These are phyloP conservation scores for Spialia ferax DNA, from an alignment of 2,888 invertebrate species.

Conservation along the genomic window DNA sequence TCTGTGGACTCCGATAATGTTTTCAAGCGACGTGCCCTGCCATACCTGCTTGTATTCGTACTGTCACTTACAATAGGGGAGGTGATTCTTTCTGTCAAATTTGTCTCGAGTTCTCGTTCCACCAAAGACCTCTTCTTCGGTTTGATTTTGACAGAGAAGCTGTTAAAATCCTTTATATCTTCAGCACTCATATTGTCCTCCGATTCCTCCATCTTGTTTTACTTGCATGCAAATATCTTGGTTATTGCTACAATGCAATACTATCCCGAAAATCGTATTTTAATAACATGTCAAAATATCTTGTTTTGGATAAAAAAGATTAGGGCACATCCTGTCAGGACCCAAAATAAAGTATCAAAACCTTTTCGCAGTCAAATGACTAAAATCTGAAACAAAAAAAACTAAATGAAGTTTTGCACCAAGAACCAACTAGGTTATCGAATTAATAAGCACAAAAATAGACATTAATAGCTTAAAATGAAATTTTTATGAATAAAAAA, in stretches of 20 bases:
- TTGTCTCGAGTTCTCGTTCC: slow-evolving; percentile 78
- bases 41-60: slow-evolving; percentile 86
- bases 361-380: slow-evolving; percentile 10
- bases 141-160: slow-evolving; percentile 58
- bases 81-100: slow-evolving; percentile 71
- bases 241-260: slow-evolving; percentile 55
- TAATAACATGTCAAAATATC: slow-evolving; percentile 39
- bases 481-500: slow-evolving; percentile 62
- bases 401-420: slow-evolving; percentile 77
- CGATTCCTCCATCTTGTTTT: slow-evolving; percentile 70
- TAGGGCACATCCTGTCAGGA: slow-evolving; percentile 42
- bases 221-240: slow-evolving; percentile 13
- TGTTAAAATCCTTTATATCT: slow-evolving; percentile 56
- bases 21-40: slow-evolving; percentile 85
- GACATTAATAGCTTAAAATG: slow-evolving; percentile 44
- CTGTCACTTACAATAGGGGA: slow-evolving; percentile 65
- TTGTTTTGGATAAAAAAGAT: slow-evolving; percentile 51
- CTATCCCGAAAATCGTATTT: slow-evolving; percentile 45
- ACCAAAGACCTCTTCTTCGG: slow-evolving; percentile 76
- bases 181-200: slow-evolving; percentile 69
- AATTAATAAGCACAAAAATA: slow-evolving; percentile 60
- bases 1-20: slow-evolving; percentile 71
- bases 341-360: slow-evolving; percentile 41
- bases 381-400: slow-evolving; percentile 79
- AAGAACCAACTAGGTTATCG: slow-evolving; percentile 72